phyloP scores from a whole-genome alignment of 2,113 vertebrate species.

The Rhea americana region DNA sequence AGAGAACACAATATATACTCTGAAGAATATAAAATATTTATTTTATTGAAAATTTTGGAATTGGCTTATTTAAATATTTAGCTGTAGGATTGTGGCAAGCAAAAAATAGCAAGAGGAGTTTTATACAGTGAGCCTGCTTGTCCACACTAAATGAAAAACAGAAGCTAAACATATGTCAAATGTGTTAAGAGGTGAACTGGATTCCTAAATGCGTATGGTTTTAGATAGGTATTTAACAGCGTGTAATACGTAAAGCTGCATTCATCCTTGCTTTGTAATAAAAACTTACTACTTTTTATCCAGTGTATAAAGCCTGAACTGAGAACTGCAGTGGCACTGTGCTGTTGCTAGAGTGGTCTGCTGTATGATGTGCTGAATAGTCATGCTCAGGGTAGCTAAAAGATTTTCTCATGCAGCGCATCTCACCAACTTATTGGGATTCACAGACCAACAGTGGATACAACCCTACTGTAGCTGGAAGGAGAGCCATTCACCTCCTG shows the following conservation, averaged over 20 bases:
- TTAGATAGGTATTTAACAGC: neutral
- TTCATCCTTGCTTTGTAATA: neutral
- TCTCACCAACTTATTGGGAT: too few species aligned
- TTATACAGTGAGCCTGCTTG: neutral
- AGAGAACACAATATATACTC: neutral
- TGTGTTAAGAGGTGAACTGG: neutral
- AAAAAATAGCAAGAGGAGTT: neutral
- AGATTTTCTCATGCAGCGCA: neutral
- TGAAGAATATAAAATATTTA: neutral
- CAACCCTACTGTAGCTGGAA: fast-evolving
- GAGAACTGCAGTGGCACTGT: too few species aligned
- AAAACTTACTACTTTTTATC: neutral
- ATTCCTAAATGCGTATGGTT: neutral
- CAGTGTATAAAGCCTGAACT: neutral
- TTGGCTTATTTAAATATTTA: neutral
- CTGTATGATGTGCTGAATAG: neutral
- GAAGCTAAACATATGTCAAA: neutral
- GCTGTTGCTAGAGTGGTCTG: too few species aligned
- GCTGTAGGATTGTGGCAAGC: neutral
- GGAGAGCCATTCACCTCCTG: neutral
- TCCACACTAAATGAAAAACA: neutral
- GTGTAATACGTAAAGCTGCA: neutral
- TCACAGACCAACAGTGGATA: too few species aligned
- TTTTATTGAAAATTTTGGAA: neutral
- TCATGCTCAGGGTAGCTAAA: neutral